These are phyloP conservation scores for Bembecia ichneumoniformis DNA, from an alignment of 2,888 invertebrate species.

Conservation along the genomic window DNA sequence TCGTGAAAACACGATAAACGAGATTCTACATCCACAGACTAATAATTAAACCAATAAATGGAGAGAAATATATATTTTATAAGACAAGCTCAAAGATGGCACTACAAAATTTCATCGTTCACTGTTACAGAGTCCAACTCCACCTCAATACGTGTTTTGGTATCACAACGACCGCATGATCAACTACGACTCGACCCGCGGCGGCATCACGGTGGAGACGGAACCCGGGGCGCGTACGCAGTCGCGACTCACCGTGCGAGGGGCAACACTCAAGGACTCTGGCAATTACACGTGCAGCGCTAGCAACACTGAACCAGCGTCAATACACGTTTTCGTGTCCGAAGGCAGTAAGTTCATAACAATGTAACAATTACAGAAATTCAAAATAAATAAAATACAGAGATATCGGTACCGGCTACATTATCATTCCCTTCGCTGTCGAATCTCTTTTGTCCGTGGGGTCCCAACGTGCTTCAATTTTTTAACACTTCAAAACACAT, in stretches of 20 bases:
- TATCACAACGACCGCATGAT: conserved; percentile 96
- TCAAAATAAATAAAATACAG: too few relatives aligned
- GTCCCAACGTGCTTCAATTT: too few relatives aligned
- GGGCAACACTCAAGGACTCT: conserved; percentile 89
- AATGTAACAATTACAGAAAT: neutral
- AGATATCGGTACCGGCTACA: too few relatives aligned
- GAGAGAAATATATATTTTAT: too few relatives aligned
- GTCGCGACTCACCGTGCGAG: conserved; percentile 87
- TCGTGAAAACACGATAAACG: too few relatives aligned
- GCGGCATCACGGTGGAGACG: conserved; percentile 87
- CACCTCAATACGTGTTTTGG: conserved; percentile 96
- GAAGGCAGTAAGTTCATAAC: conserved; percentile 78
- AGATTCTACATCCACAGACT: too few relatives aligned
- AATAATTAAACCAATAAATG: too few relatives aligned
- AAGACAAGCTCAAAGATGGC: too few relatives aligned
- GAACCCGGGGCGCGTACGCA: conserved; percentile 89
- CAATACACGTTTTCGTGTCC: conserved; percentile 90
- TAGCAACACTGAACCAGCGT: conserved; percentile 90
- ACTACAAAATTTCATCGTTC: neutral
- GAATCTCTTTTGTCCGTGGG: too few relatives aligned
- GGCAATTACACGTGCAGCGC: conserved; percentile 94
- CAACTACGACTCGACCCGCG: conserved; percentile 89
- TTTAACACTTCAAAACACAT: too few relatives aligned
- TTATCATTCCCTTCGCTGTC: too few relatives aligned
- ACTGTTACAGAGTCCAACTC: conserved; percentile 85